Conservation (phyloP, 2,113 vertebrate species). For the Tetraodon nigroviridis region DNA sequence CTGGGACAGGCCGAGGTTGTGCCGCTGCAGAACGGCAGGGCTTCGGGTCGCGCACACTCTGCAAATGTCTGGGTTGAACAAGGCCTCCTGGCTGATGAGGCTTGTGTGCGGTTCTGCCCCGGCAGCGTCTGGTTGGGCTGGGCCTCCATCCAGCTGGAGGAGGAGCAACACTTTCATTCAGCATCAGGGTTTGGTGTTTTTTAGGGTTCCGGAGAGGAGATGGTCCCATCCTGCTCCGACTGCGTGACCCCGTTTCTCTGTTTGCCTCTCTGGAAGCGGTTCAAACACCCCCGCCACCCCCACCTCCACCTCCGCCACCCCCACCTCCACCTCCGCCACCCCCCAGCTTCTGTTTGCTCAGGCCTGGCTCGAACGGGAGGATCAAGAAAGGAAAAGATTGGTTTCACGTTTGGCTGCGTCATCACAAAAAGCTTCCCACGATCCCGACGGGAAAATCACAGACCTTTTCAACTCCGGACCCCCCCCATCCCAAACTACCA, state of each 20-base stretch:
- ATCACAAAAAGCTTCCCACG: constrained; percentile 15
- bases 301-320: constrained; percentile 10
- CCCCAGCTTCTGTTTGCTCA: constrained; percentile 53
- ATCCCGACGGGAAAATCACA: constrained; percentile 7
- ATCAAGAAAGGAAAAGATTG: constrained; percentile 2
- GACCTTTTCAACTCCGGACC: constrained; percentile 8
- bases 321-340: not conserved
- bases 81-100: too few species aligned
- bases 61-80: too few species aligned
- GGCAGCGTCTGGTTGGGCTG: too few species aligned
- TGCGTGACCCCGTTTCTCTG: not conserved
- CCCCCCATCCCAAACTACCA: constrained; percentile 2
- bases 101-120: too few species aligned
- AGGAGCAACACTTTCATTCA: too few species aligned
- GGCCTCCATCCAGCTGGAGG: too few species aligned
- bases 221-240: too few species aligned
- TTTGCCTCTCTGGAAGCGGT: constrained; percentile 1
- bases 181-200: too few species aligned
- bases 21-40: too few species aligned
- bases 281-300: constrained; percentile 8
- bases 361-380: constrained; percentile 22
- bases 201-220: too few species aligned
- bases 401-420: constrained; percentile 2
- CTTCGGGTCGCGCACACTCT: too few species aligned
- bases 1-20: too few species aligned